phyloP scores from a whole-genome alignment of 2,888 invertebrate genomes.

The Argynnis bischoffii region DNA sequence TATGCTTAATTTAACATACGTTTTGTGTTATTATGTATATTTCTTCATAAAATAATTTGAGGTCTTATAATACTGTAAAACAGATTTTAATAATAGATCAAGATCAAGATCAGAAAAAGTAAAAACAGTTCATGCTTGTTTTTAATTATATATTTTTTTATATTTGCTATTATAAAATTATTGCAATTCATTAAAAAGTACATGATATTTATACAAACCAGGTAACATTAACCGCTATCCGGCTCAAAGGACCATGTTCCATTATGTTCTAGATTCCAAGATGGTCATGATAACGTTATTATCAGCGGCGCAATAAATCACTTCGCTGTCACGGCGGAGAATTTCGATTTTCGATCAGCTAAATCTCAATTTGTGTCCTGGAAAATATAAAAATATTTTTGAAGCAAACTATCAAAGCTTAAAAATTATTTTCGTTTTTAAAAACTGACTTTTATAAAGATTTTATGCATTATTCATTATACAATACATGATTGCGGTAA shows the following conservation, averaged over 20 bases:
- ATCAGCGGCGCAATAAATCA: slow-evolving; percentile 59
- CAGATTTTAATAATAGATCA: no score
- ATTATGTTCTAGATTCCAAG: slow-evolving; percentile 47
- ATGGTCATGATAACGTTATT: slow-evolving; percentile 55
- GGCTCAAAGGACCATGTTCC: slow-evolving; percentile 44
- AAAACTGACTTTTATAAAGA: neutral
- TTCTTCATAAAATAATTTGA: no score
- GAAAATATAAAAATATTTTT: slow-evolving; percentile 36
- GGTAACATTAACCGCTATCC: slow-evolving; percentile 35
- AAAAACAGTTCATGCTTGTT: no score
- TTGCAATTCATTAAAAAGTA: slow-evolving; percentile 2
- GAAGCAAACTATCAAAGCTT: slow-evolving; percentile 32
- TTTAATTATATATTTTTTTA: neutral
- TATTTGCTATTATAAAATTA: neutral
- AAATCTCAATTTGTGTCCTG: slow-evolving; percentile 44
- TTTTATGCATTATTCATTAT: neutral
- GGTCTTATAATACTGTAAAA: no score
- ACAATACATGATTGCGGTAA: no score
- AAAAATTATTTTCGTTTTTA: slow-evolving; percentile 11
- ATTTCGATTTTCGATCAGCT: slow-evolving; percentile 52
- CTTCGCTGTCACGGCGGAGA: slow-evolving; percentile 52
- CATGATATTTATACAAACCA: slow-evolving; percentile 6
- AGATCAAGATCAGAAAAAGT: no score
- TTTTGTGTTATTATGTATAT: no score
- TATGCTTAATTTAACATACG: neutral